Evolutionary conservation across 2,113 vertebrate genomes (phyloP), one percentile per base, ranked within the genome.

Genomic region (Zapus hudsonius): DNA sequence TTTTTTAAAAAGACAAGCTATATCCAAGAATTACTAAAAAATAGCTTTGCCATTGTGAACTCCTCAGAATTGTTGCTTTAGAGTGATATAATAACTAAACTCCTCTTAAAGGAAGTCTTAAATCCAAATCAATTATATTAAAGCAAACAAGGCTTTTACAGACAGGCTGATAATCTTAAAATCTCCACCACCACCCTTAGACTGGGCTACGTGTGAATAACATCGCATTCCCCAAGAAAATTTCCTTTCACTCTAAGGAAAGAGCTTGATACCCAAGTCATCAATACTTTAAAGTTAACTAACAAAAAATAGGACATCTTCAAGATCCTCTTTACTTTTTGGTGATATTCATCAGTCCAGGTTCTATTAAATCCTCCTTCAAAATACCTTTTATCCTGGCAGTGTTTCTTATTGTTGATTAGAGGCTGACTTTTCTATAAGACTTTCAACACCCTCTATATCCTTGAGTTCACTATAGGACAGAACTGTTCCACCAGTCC

Each of bases 251-350:
- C 38, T 80, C 42, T 69, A 38, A 89, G 36, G 40, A 63, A 89
- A 70, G 27, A 27, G 3, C 20, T 76, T 7, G 86, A 61, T 85
- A 82, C 87, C 36, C 85, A 88, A 92, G 36, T 73, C 20, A 80
- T 72, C 52, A 82, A 57, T 79, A 31, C 63, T 87, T 94, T 78
- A 23, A 84, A 85, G 36, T 79, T 33, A 38, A 92, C 55, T 88
- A 92, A 79, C 63, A 95, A 93, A 85, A 82, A 33, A 89, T 85
- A 88, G 42, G 82, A 78, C 33, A 23, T 69, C 59, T 52, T 94
- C 42, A 57, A 84, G 75, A 15, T 31, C 19, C 33, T 84, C 82
- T 92, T 47, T 92, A 82, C 8, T 78, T 91, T 76, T 76, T 92
- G 76, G 72, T 76, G 89, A 6, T 38, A n/a, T 88, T 63, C 17